A percentile compares a stretch with the other conserved stretches of the same genome.
These are phyloP conservation scores for Mastacembelus armatus DNA, from an alignment of 2,797 vertebrate genomes.

Conservation along the genomic window DNA sequence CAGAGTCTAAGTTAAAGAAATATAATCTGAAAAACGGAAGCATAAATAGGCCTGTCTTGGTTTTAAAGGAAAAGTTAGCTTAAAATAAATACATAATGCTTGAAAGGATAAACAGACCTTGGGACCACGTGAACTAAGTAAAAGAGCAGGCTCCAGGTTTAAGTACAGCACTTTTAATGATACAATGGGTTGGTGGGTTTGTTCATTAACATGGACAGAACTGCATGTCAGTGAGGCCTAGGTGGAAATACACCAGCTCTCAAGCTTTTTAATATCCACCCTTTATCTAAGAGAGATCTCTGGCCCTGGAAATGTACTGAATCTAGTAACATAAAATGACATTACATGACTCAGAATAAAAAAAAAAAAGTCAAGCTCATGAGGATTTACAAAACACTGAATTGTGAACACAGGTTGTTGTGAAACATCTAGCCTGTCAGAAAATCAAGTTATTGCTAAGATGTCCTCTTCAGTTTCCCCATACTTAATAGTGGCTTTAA, in stretches of 20 bases:
- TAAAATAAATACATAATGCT: too few relatives aligned
- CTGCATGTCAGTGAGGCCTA: slow-evolving; percentile 73
- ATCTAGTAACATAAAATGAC: slow-evolving; percentile 75
- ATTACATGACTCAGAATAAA: slow-evolving; percentile 60
- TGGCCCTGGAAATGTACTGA: slow-evolving; percentile 69
- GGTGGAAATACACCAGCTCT: slow-evolving; percentile 67
- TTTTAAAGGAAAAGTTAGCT: too few relatives aligned
- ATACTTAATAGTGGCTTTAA: slow-evolving; percentile 78
- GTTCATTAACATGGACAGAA: slow-evolving; percentile 74
- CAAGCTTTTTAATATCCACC: slow-evolving; percentile 60
- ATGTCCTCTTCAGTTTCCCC: slow-evolving; percentile 67
- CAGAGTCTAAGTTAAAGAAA: too few relatives aligned
- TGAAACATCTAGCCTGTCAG: slow-evolving; percentile 60
- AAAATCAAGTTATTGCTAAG: slow-evolving; percentile 80
- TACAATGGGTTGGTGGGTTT: slow-evolving; percentile 77
- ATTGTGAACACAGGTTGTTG: slow-evolving; percentile 68
- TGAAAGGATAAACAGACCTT: too few relatives aligned
- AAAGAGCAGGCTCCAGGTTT: slow-evolving; percentile 21
- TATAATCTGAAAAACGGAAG: too few relatives aligned
- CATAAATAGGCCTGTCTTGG: too few relatives aligned
- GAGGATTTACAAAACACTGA: slow-evolving; percentile 75
- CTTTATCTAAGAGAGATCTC: slow-evolving; percentile 61
- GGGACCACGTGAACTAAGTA: too few relatives aligned
- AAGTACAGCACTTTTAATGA: slow-evolving; percentile 85
- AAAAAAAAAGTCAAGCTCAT: slow-evolving; percentile 64